Conservation (phyloP, 2,797 vertebrate genomes). For the Miichthys miiuy region DNA sequence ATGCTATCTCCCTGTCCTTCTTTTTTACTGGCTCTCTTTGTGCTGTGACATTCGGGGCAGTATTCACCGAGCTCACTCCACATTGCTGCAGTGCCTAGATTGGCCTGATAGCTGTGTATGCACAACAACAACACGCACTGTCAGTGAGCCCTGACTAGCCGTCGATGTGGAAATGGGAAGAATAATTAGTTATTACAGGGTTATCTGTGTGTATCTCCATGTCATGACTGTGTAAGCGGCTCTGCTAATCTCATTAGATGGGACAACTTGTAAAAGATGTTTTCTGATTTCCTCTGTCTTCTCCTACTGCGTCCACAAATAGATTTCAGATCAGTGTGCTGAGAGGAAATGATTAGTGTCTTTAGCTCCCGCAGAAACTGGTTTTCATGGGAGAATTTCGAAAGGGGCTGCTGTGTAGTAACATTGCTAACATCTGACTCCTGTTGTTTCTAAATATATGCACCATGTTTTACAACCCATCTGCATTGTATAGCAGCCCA, state of each 20-base stretch:
- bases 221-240: conserved; percentile 81
- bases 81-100: conserved; percentile 61
- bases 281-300: conserved; percentile 78
- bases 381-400: conserved; percentile 54
- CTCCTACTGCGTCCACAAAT: conserved; percentile 80
- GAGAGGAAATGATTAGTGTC: conserved; percentile 74
- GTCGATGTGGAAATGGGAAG: conserved; percentile 72
- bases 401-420: conserved; percentile 47
- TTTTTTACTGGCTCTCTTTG: conserved; percentile 56
- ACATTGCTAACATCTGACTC: conserved; percentile 60
- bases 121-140: conserved; percentile 68
- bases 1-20: conserved; percentile 65
- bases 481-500: conserved; percentile 51
- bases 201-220: conserved; percentile 85
- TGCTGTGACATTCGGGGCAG: conserved; percentile 56
- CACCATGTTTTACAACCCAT: conserved; percentile 54
- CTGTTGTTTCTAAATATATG: conserved; percentile 75
- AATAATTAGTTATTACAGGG: conserved; percentile 85
- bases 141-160: conserved; percentile 69
- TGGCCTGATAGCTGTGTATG: conserved; percentile 65
- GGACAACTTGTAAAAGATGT: conserved; percentile 85
- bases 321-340: conserved; percentile 78
- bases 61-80: conserved; percentile 56
- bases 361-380: conserved; percentile 64
- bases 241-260: conserved; percentile 87